These are phyloP conservation scores for Phalacrocorax pelagicus DNA, from an alignment of 2,113 vertebrate species.

Conservation along the genomic window DNA sequence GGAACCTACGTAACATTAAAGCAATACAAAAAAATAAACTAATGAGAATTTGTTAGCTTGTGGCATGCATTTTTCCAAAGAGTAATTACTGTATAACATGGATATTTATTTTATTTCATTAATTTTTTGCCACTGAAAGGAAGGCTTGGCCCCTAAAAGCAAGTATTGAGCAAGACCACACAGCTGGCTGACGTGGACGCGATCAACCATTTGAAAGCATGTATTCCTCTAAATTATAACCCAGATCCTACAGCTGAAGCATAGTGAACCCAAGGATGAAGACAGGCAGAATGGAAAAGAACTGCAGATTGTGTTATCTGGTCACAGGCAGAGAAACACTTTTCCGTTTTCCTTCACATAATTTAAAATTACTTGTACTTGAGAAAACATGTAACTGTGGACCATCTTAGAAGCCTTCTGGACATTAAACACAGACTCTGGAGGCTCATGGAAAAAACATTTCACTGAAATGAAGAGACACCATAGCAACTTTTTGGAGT, in stretches of 20 bases:
- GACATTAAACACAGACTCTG: neutral
- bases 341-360: neutral
- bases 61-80: neutral
- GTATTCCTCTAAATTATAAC: neutral
- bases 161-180: neutral
- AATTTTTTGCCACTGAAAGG: neutral
- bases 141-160: neutral
- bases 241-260: neutral
- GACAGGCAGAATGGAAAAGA: neutral
- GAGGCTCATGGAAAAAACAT: neutral
- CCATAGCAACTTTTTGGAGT: neutral
- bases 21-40: neutral
- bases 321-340: neutral
- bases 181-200: neutral
- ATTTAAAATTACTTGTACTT: neutral
- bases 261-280: neutral
- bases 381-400: neutral
- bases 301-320: neutral
- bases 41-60: neutral
- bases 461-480: neutral
- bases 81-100: neutral
- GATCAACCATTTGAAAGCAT: neutral
- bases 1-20: neutral
- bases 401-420: neutral
- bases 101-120: neutral